Conservation (phyloP, 2,888 invertebrate species). For the Matsumyia berberina region DNA sequence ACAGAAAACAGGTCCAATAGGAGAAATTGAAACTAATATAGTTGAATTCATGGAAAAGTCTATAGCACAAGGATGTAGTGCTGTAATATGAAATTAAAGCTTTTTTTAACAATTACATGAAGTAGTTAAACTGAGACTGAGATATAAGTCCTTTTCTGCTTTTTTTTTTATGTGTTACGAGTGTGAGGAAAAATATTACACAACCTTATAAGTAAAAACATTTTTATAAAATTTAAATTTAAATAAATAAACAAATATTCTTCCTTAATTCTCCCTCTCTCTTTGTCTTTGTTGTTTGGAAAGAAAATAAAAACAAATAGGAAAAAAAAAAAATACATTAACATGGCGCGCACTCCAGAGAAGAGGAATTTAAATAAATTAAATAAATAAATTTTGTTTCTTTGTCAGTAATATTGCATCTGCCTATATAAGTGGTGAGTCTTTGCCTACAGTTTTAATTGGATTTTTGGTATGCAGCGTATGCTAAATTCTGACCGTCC, state of each 20-base stretch:
- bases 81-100: conserved; percentile 48
- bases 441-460: conserved; percentile 47
- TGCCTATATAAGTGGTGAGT: conserved; percentile 52
- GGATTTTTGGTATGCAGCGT: conserved; percentile 86
- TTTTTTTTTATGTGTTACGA: conserved; percentile 14
- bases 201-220: conserved; percentile 49
- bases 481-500: conserved; percentile 89
- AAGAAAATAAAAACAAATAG: conserved; percentile 23
- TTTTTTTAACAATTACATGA: conserved; percentile 7
- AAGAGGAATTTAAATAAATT: conserved; percentile 37
- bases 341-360: conserved; percentile 44
- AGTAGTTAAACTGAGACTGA: conserved; percentile 39
- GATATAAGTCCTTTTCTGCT: conserved; percentile 3
- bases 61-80: conserved; percentile 18
- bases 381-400: conserved; percentile 77
- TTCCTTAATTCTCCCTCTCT: conserved; percentile 2
- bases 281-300: conserved; percentile 5
- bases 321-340: conserved; percentile 40
- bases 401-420: conserved; percentile 80
- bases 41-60: conserved; percentile 33
- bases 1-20: conserved; percentile 23
- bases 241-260: conserved; percentile 58
- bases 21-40: conserved; percentile 46
- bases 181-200: conserved; percentile 33
- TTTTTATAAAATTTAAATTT: conserved; percentile 34